Evolutionary conservation across 2,888 invertebrate genomes (phyloP), one percentile per base, ranked within the genome.

Genomic region (Mesorhabditis spiculigera): DNA sequence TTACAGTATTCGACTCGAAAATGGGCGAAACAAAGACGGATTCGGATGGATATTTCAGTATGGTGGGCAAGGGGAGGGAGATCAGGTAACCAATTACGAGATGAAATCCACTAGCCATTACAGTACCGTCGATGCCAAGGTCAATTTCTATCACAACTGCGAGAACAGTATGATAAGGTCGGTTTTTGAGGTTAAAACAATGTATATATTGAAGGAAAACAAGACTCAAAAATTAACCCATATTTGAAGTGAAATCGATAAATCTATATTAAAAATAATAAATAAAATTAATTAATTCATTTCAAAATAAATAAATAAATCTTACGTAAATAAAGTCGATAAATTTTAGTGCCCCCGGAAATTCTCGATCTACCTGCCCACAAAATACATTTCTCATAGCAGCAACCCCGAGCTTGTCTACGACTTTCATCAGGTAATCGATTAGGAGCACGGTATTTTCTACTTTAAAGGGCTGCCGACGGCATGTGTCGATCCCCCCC

Each of bases 111-210:
- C n/a, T n/a, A 13, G n/a, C 8, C 8, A 50, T 50, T 50, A 13
- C n/a, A 50, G 58, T 50, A n/a, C 8, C n/a, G 58, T 50, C n/a
- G 58, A 50, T 50, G 58, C 58, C 8, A 50, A 50, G n/a, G 58
- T 50, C n/a, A 50, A 50, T n/a, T 50, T 50, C n/a, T 50, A 50
- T n/a, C 58, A 50, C 58, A 50, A 50, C 58, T 50, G 58, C n/a
- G 58, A 50, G 58, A 50, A n/a, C 58, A 50, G 58, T 3, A n/a
- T 50, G 58, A 13, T 50, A n/a, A 50, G 58, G 58, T 1, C 3
- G n/a, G 58, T 13, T 50, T 50, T 50, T 50, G 8, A n/a, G 10
- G 8, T 50, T 50, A 28, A 28, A 28, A 28, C n/a, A 28, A 28
- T 28, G 1, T n/a, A 50, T 50, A 13, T 50, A n/a, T 50, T 50